Evolutionary conservation across 2,113 vertebrate genomes (phyloP), one percentile per base, ranked within the genome.

Genomic region (Osmerus eperlanus): DNA sequence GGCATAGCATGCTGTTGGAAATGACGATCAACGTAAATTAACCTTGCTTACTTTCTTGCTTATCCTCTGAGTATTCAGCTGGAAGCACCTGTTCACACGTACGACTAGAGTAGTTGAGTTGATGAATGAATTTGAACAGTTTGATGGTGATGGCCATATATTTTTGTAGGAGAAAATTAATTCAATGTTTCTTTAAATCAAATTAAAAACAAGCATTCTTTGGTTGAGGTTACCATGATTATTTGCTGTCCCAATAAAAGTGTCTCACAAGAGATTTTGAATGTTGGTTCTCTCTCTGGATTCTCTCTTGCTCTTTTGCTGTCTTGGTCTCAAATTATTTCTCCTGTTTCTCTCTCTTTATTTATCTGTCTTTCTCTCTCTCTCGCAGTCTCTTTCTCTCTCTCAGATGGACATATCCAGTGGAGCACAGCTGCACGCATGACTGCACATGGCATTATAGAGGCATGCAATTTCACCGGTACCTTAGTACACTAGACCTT

Each of bases 341-440:
- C 11, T 29, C 21, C 15, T 15, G 21, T 14, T 62, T 62, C 25
- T 60, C 25, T 60, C 41, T 47, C 41, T 60, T 23, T 60, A 15
- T 62, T 28, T 16, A 23, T 16, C 11, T 62, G 21, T 25, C 58
- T 60, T 28, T 62, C 60, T 47, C 2, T 0, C 13, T 6, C 2
- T 0, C 13, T 6, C 4, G 2, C 23, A 15, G 12, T 29, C 23
- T 61, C 12, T 61, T 25, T 1, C 23, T 28, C 21, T 7, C 60
- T 62, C 60, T 62, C 64, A 51, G 12, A 23, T 65, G 25, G 58
- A 58, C 60, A n/a, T 56, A 18, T 53, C 28, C 53, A 18, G 29
- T 65, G 60, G 47, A 72, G 36, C 62, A 65, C 52, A 58, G 55
- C 63, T 52, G 58, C 60, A 68, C 66, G 32, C 64, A 65, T 47